Conservation (phyloP, 2,113 vertebrate genomes). For the Siphamia tubifer region DNA sequence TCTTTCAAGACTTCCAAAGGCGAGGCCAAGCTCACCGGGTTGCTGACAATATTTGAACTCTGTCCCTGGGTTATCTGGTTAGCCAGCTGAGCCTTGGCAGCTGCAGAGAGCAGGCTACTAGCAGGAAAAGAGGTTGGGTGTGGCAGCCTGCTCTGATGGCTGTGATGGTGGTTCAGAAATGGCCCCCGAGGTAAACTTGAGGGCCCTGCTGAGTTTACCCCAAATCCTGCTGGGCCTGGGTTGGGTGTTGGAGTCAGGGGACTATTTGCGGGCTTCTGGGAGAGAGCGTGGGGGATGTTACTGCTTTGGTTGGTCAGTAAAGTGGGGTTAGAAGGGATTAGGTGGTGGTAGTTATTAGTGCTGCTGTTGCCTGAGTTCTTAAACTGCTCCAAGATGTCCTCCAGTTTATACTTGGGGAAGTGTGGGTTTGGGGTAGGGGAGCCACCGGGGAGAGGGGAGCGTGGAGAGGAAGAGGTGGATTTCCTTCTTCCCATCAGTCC, state of each 20-base stretch:
- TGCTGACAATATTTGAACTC: slow-evolving; percentile 72
- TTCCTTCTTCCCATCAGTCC: slow-evolving; percentile 63
- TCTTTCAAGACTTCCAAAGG: slow-evolving; percentile 69
- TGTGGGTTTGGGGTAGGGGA: slow-evolving; percentile 67
- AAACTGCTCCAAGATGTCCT: slow-evolving; percentile 82
- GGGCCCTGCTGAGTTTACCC: slow-evolving; percentile 63
- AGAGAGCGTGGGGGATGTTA: slow-evolving; percentile 62
- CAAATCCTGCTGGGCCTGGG: slow-evolving; percentile 61
- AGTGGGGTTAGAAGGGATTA: slow-evolving; percentile 50
- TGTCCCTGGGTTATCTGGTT: slow-evolving; percentile 76
- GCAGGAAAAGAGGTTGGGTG: slow-evolving; percentile 85
- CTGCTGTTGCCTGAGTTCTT: slow-evolving; percentile 79
- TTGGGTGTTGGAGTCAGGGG: slow-evolving; percentile 58
- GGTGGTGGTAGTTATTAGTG: slow-evolving; percentile 71
- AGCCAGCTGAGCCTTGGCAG: slow-evolving; percentile 88
- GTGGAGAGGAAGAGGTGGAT: slow-evolving; percentile 66
- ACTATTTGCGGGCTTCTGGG: slow-evolving; percentile 58
- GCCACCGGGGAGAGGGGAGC: slow-evolving; percentile 61
- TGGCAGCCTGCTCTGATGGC: slow-evolving; percentile 78
- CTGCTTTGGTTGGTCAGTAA: slow-evolving; percentile 79
- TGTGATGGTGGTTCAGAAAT: slow-evolving; percentile 76
- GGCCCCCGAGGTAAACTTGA: slow-evolving; percentile 80
- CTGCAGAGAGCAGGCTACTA: slow-evolving; percentile 88
- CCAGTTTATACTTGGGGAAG: slow-evolving; percentile 75
- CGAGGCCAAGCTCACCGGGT: slow-evolving; percentile 30